Evolutionary conservation across 2,888 invertebrate genomes (phyloP).

Genomic region (Watsonalla binaria): DNA sequence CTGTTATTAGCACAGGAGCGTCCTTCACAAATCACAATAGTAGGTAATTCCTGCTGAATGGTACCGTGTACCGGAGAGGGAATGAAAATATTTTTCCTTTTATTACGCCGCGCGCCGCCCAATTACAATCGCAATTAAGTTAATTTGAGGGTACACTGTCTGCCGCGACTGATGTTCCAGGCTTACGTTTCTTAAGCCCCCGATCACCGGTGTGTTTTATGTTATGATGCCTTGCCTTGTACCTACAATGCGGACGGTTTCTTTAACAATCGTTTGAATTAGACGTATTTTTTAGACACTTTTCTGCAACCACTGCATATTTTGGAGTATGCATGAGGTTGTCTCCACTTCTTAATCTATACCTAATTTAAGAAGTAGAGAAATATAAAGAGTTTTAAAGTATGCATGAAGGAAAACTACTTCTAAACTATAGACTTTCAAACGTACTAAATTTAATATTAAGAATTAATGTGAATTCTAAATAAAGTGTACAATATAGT

Average conservation of each 20-base stretch:
- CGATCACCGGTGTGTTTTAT: background rate
- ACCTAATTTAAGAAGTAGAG: too few species aligned
- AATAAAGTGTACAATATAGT: too few species aligned
- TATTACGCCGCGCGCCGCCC: slow-evolving; percentile 50
- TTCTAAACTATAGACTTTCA: too few species aligned
- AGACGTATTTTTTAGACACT: background rate
- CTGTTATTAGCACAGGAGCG: background rate
- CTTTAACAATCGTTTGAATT: background rate
- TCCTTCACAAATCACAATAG: background rate
- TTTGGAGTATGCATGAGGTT: too few species aligned
- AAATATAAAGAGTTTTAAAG: too few species aligned
- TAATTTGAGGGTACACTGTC: slow-evolving; percentile 59
- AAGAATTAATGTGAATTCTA: too few species aligned
- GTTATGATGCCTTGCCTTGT: background rate
- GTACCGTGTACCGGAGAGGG: slow-evolving; percentile 16
- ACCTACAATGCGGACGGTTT: background rate
- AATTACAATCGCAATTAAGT: slow-evolving; percentile 70
- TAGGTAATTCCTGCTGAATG: slow-evolving; percentile 4
- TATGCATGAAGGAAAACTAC: too few species aligned
- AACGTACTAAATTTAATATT: too few species aligned
- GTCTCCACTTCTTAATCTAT: too few species aligned
- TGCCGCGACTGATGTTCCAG: slow-evolving; percentile 37
- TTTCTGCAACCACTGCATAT: too few species aligned
- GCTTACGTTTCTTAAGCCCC: slow-evolving; percentile 51
- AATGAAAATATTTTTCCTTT: slow-evolving; percentile 64